These are phyloP conservation scores for Caenorhabditis sp. DNA, from an alignment of 2,888 invertebrate species.

Conservation along the genomic window DNA sequence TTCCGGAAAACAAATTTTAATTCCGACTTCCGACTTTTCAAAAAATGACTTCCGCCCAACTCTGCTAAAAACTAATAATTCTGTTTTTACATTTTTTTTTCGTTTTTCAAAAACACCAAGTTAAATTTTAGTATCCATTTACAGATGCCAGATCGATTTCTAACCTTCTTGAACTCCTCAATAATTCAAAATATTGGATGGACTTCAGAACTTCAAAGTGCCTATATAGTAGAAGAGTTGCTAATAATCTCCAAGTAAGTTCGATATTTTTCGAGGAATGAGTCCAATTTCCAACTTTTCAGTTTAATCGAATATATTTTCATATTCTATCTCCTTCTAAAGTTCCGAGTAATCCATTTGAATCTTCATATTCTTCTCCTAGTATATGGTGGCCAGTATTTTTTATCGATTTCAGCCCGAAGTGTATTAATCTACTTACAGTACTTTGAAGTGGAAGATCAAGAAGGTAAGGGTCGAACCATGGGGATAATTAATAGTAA, in stretches of 20 bases:
- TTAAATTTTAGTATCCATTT: too few relatives aligned
- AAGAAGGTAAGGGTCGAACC: too few relatives aligned
- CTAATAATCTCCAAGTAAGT: slow-evolving; percentile 17
- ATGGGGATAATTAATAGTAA: too few relatives aligned
- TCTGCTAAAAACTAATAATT: too few relatives aligned
- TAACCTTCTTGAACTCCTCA: slow-evolving; percentile 25
- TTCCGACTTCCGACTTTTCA: too few relatives aligned
- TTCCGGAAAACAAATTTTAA: too few relatives aligned
- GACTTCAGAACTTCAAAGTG: slow-evolving; percentile 8
- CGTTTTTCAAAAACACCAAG: too few relatives aligned
- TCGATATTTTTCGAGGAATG: neutral
- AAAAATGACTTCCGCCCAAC: too few relatives aligned
- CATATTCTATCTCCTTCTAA: slow-evolving; percentile 21
- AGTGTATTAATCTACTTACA: slow-evolving; percentile 18
- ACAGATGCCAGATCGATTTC: slow-evolving; percentile 21
- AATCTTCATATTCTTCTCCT: slow-evolving; percentile 30
- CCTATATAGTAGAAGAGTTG: slow-evolving; percentile 11
- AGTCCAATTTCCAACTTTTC: slow-evolving; percentile 5
- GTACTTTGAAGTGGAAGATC: slow-evolving; percentile 6
- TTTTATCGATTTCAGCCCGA: slow-evolving; percentile 31
- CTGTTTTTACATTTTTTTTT: too few relatives aligned
- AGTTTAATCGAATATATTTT: slow-evolving; percentile 32
- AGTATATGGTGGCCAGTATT: slow-evolving; percentile 35
- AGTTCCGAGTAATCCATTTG: slow-evolving; percentile 30
- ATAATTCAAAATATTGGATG: slow-evolving; percentile 25